Evolutionary conservation across 2,888 invertebrate genomes (phyloP), one percentile per base, ranked within the genome.

Genomic region (Pogonocherus hispidulus): DNA sequence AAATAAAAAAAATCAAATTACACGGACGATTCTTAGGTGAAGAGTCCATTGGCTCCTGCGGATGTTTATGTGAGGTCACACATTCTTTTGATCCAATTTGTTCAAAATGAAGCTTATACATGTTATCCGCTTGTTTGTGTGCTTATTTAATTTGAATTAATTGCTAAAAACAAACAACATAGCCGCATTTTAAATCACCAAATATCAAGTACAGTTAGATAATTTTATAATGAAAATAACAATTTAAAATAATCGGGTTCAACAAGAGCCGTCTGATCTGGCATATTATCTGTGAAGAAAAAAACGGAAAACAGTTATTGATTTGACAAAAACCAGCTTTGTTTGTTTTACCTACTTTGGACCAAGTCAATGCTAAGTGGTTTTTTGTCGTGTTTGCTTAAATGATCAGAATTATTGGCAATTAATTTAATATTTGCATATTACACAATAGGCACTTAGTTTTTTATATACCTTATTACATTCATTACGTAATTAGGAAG

Each of bases 31-130:
- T n/a, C n/a, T n/a, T n/a, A 59, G 19, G 47, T 32, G 59, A 18
- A 32, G 27, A 59, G 27, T 59, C 47, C 59, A 18, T 59, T 59
- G 47, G 11, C 32, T 32, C 47, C 14, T 57, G 47, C 27, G 27
- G 32, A 59, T 32, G 47, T 41, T 16, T 27, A 46, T 59, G 11
- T 59, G 23, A 47, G 59, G 47, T 59, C 47, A 59, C 32, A 47
- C 59, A 35, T 59, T 59, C 47, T 59, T 47, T 18, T 59, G 16
- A 19, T 27, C 35, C 32, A 46, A 23, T 57, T 46, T 16, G 32
- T 16, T 52, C 16, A 16, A 52, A 32, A 16, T 32, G 27, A n/a
- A 11, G 14, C 41, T 41, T 8, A 8, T 27, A 27, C 27, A 27
- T 8, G 41, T 2, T 3, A 41, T 41, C 41, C 41, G 14, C 14